These are phyloP conservation scores for Andrena bicolor DNA, from an alignment of 2,888 invertebrate species.

Conservation along the genomic window DNA sequence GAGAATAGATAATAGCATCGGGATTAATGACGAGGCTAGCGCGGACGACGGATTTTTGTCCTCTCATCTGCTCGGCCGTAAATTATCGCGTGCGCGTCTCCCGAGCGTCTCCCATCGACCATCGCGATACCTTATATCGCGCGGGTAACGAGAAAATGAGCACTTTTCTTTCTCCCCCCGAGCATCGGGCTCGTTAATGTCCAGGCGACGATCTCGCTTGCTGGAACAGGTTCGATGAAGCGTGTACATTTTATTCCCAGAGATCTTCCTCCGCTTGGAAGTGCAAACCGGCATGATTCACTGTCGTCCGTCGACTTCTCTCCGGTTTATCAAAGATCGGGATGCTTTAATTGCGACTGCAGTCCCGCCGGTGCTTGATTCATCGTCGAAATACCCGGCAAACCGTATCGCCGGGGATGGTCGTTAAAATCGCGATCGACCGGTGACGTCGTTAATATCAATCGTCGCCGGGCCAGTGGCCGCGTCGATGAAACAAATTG, in stretches of 20 bases:
- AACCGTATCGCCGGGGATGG: no score
- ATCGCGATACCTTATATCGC: constrained; percentile 45
- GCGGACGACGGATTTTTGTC: constrained; percentile 29
- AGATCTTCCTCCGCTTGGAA: no score
- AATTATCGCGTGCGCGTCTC: constrained; percentile 46
- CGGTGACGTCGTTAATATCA: background rate
- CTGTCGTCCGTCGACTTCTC: no score
- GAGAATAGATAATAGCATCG: constrained; percentile 52
- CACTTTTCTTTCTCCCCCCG: background rate
- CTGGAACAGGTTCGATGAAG: background rate
- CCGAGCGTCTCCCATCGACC: constrained; percentile 6
- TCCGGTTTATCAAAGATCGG: no score
- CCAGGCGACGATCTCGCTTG: background rate
- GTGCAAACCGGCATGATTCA: no score
- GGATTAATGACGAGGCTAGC: constrained; percentile 48
- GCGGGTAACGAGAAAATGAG: constrained; percentile 48
- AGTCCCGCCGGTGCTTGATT: no score
- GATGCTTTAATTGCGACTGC: no score
- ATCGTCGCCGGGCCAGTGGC: background rate
- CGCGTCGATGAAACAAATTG: background rate
- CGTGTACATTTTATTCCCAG: no score
- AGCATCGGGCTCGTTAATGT: background rate
- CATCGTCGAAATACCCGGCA: no score
- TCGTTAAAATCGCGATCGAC: no score
- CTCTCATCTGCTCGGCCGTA: constrained; percentile 1